A percentile compares a stretch with the other conserved stretches of the same genome.
These are phyloP conservation scores for Hirundichthys speculiger DNA, from an alignment of 2,113 vertebrate genomes.

Conservation along the genomic window DNA sequence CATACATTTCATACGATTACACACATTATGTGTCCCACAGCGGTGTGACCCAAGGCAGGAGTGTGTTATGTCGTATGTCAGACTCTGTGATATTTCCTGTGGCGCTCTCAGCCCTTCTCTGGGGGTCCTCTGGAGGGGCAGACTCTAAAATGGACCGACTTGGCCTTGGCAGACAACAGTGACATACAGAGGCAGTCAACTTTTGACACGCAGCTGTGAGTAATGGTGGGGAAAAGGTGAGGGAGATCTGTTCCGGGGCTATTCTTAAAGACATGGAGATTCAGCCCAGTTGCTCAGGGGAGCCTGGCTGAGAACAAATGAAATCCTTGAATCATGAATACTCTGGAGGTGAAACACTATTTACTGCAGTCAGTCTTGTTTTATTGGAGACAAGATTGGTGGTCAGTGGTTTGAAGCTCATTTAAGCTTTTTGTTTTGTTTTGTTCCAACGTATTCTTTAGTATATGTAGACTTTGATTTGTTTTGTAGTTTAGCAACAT, in stretches of 20 bases:
- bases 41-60: constrained; percentile 37
- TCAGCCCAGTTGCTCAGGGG: constrained; percentile 33
- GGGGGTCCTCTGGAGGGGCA: constrained; percentile 53
- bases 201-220: constrained; percentile 56
- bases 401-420: constrained; percentile 49
- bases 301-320: constrained; percentile 55
- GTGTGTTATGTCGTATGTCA: constrained; percentile 45
- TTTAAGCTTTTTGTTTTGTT: constrained; percentile 36
- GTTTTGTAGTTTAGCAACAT: too few species aligned
- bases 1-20: constrained; percentile 54
- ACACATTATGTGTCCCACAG: constrained; percentile 18
- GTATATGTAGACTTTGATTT: too few species aligned
- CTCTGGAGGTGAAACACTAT: constrained; percentile 38
- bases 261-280: constrained; percentile 56
- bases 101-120: constrained; percentile 45
- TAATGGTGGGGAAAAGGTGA: constrained; percentile 67
- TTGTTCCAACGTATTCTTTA: background rate
- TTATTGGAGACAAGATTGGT: constrained; percentile 63
- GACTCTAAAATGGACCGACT: constrained; percentile 31
- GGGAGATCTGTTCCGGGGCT: constrained; percentile 32
- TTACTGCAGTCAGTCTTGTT: constrained; percentile 46
- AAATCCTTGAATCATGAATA: constrained; percentile 78
- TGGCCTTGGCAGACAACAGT: constrained; percentile 61
- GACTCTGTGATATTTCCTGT: constrained; percentile 62
- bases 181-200: constrained; percentile 49